Base-by-base conservation (phyloP, 2,797 vertebrate species). In the Streptopelia turtur region DNA sequence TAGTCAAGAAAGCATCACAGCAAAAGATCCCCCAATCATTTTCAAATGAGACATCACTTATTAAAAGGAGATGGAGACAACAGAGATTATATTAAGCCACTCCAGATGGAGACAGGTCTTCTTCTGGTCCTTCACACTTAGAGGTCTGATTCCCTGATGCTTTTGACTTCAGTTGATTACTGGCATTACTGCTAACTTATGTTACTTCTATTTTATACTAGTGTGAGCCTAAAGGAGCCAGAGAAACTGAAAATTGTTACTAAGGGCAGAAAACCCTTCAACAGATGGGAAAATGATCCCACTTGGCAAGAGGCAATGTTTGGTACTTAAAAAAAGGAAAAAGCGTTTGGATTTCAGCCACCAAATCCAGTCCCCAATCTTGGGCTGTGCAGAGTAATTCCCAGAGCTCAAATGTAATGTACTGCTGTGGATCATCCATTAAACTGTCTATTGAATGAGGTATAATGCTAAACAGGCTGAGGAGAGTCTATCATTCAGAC, bases 401-500 rank as follows among this genome's bases (percentile, higher is more conserved):
- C 93, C 97, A 95, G 91, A 94, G 94, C 91, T 96, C 93, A 96
- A 94, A 86, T 91, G 78, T 31, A 91, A 93, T 94, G 91, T 77
- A 68, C 96, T 97, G 96, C 50, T 95, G 65, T 90, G 96, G 96
- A 97, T 97, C 96, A 96, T 95, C 96, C 96, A 97, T 97, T 97
- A 97, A 97, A 96, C 97, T 97, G 97, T 97, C 97, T 97, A 68
- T 96, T 97, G 96, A 97, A 97, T 86, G 84, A 96, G 80, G 90
- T 97, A 94, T 97, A 97, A 97, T 89, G 94, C 91, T 97, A 97
- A 97, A 86, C 97, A 97, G 97, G 92, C 92, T 92, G 91, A 96
- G 91, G 78, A 91, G 85, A 96, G 47, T 74, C 78, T 90, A 94
- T 90, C 87, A 77, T 91, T 95, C 93, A 95, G 83, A 87, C 87